Evolutionary conservation across 2,888 invertebrate genomes (phyloP).

Genomic region (Ceramica pisi): DNA sequence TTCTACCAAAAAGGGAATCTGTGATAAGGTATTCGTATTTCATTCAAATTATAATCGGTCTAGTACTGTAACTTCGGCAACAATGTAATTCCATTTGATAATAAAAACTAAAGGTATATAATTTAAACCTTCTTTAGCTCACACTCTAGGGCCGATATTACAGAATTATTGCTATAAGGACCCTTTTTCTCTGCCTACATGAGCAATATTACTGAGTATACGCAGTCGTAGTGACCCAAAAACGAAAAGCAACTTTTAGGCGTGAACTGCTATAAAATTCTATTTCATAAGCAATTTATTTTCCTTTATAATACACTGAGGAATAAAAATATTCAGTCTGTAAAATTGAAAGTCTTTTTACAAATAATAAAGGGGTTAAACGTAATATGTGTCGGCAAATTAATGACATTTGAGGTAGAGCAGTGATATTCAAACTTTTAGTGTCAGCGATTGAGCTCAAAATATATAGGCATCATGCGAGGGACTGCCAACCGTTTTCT

Average conservation of each 20-base stretch:
- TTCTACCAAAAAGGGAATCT: background rate
- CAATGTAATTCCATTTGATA: background rate
- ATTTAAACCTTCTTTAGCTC: background rate
- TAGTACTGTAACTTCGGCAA: background rate
- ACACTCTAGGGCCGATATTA: background rate
- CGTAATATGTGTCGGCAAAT: slow-evolving; percentile 56
- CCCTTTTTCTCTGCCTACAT: slow-evolving; percentile 1
- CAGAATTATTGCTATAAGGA: slow-evolving; percentile 20
- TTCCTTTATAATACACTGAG: slow-evolving; percentile 39
- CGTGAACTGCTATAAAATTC: slow-evolving; percentile 53
- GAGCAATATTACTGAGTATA: slow-evolving; percentile 8
- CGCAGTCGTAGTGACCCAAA: slow-evolving; percentile 28
- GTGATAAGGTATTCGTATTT: background rate
- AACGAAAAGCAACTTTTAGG: slow-evolving; percentile 29
- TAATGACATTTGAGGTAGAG: slow-evolving; percentile 60
- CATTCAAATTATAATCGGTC: background rate
- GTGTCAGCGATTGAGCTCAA: background rate
- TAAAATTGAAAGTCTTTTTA: slow-evolving; percentile 49
- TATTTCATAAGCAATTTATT: slow-evolving; percentile 51
- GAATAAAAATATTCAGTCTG: slow-evolving; percentile 55
- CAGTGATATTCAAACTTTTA: background rate
- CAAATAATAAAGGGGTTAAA: slow-evolving; percentile 41
- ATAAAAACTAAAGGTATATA: background rate
- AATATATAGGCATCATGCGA: background rate
- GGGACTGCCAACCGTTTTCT: background rate